phyloP scores from a whole-genome alignment of 2,113 vertebrate genomes.

The Cepphus grylle region DNA sequence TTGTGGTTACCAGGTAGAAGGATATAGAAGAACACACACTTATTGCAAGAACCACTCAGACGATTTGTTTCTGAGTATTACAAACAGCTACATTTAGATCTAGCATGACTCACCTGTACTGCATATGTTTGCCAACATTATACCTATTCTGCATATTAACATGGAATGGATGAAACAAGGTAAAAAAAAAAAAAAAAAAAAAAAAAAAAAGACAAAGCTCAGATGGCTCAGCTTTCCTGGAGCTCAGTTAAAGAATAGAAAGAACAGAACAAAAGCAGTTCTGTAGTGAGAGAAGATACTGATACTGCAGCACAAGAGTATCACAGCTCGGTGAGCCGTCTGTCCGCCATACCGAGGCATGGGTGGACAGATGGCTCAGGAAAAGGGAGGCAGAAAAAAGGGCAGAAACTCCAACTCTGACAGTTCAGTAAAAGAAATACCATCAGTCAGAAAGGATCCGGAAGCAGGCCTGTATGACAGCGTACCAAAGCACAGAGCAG shows the following conservation, averaged over 20 bases:
- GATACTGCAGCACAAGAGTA: neutral
- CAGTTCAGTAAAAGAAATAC: neutral
- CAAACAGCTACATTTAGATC: neutral
- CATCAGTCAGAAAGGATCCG: neutral
- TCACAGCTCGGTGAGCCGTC: too few relatives aligned
- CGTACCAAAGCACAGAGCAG: rapidly evolving
- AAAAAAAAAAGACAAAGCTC: neutral
- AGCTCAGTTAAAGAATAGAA: neutral
- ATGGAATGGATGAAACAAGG: neutral
- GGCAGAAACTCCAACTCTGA: neutral
- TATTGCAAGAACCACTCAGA: neutral
- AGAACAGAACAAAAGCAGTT: neutral
- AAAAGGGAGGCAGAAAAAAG: neutral
- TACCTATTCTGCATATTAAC: neutral
- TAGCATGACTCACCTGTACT: neutral
- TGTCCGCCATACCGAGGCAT: too few relatives aligned
- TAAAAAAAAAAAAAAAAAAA: neutral
- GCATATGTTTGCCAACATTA: neutral
- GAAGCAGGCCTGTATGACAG: rapidly evolving
- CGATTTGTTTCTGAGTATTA: neutral
- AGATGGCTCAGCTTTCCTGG: neutral
- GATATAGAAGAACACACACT: neutral
- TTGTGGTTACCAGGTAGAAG: neutral
- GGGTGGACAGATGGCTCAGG: neutral
- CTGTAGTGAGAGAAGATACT: neutral